phyloP scores from a whole-genome alignment of 1,140 invertebrate species.

The Pygmarrhopalites habei region DNA sequence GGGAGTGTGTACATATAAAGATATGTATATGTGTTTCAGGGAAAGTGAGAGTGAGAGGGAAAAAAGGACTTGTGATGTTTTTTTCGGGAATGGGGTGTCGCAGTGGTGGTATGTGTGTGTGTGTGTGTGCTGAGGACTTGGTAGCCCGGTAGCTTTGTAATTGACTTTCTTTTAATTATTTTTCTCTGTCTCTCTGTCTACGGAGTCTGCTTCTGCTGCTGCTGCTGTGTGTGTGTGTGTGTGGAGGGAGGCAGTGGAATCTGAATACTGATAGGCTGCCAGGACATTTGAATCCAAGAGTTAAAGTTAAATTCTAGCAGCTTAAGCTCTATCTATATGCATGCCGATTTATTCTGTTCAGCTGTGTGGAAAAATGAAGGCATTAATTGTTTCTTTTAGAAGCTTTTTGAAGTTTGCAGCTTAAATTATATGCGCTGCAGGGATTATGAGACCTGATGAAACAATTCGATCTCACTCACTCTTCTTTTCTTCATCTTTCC shows the following conservation, averaged over 20 bases:
- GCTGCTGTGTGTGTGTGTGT: not conserved
- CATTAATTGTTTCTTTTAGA: slow-evolving; percentile 41
- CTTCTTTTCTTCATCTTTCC: slow-evolving; percentile 8
- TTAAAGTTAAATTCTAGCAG: slow-evolving; percentile 3
- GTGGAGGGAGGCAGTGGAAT: slow-evolving; percentile 18
- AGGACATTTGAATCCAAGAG: slow-evolving; percentile 26
- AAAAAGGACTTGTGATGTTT: too few relatives aligned
- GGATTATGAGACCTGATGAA: slow-evolving; percentile 40
- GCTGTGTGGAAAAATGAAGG: slow-evolving; percentile 38
- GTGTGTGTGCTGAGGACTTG: too few relatives aligned
- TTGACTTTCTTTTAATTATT: slow-evolving; percentile 42
- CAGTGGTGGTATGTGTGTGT: slow-evolving; percentile 7
- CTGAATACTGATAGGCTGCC: slow-evolving; percentile 33
- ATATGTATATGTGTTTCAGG: too few relatives aligned
- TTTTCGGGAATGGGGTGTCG: slow-evolving; percentile 36
- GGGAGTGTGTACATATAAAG: too few relatives aligned
- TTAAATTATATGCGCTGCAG: slow-evolving; percentile 40
- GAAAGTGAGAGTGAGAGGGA: slow-evolving; percentile 10
- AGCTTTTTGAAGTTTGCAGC: slow-evolving; percentile 35
- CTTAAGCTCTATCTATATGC: slow-evolving; percentile 11
- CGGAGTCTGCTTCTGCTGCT: not conserved
- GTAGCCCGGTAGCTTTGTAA: slow-evolving; percentile 38
- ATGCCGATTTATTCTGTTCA: slow-evolving; percentile 39
- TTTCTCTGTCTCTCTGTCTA: slow-evolving; percentile 23
- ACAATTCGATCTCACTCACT: slow-evolving; percentile 38